phyloP scores from a whole-genome alignment of 2,113 vertebrate species.

The Oreochromis spilurus region DNA sequence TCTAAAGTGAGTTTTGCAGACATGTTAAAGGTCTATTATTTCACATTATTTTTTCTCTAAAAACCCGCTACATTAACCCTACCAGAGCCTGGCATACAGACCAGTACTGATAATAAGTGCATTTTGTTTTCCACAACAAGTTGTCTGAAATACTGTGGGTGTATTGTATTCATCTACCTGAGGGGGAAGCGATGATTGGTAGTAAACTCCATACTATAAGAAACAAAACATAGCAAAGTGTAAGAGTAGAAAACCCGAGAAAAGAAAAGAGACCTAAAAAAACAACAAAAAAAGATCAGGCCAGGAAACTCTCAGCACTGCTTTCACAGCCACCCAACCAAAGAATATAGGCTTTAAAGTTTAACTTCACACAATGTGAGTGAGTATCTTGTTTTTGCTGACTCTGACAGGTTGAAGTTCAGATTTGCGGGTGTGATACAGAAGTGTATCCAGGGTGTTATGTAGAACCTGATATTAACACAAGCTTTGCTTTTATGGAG shows the following conservation, averaged over 20 bases:
- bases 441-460: background rate
- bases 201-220: slow-evolving; percentile 72
- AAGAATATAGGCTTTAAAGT: background rate
- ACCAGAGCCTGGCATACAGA: background rate
- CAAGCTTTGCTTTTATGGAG: background rate
- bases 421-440: background rate
- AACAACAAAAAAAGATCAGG: background rate
- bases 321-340: background rate
- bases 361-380: background rate
- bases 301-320: background rate
- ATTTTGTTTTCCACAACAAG: background rate
- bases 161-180: slow-evolving; percentile 63
- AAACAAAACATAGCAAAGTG: slow-evolving; percentile 65
- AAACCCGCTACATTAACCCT: background rate
- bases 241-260: slow-evolving; percentile 34
- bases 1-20: background rate
- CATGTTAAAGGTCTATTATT: background rate
- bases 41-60: background rate
- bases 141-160: background rate
- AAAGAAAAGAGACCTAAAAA: background rate
- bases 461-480: background rate
- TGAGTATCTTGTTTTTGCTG: background rate
- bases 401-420: background rate
- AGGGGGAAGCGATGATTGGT: slow-evolving; percentile 66
- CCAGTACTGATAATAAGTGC: background rate